Percentiles rank a stretch among this genome's conserved stretches.
phyloP scores from a whole-genome alignment of 2,113 vertebrate species.

The Tenebrosternarchus preto region DNA sequence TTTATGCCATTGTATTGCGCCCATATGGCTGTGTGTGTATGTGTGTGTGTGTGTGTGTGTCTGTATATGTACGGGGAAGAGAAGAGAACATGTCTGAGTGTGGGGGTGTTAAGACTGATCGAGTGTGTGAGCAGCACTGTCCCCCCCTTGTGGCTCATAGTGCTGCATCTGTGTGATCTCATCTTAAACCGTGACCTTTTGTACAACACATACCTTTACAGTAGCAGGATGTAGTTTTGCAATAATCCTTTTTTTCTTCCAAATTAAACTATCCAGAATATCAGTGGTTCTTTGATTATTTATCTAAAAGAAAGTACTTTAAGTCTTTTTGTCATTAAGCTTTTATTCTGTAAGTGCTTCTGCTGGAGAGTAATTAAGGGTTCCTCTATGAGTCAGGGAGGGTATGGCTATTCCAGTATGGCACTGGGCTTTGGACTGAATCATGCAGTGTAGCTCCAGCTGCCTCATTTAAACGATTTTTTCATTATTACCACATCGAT shows the following conservation, averaged over 20 bases:
- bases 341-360: neutral
- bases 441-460: neutral
- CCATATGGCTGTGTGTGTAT: slow-evolving; percentile 20
- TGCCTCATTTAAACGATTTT: slow-evolving; percentile 36
- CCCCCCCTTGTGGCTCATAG: slow-evolving; percentile 72
- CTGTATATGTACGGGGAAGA: neutral
- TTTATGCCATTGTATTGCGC: slow-evolving; percentile 7
- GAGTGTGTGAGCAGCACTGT: slow-evolving; percentile 41
- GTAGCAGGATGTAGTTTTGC: neutral
- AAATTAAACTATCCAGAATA: too few species aligned
- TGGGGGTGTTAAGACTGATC: slow-evolving; percentile 8
- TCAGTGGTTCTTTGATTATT: neutral
- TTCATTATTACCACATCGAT: slow-evolving; percentile 42
- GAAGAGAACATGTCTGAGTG: neutral
- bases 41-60: slow-evolving; percentile 9
- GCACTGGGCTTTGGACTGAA: slow-evolving; percentile 4
- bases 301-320: neutral
- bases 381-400: neutral
- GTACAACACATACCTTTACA: slow-evolving; percentile 6
- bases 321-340: neutral
- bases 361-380: too few species aligned
- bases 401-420: neutral
- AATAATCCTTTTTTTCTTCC: neutral
- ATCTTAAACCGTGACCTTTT: neutral
- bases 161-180: neutral